phyloP scores from a whole-genome alignment of 1,140 invertebrate species.

The Tetragnatha versicolor region DNA sequence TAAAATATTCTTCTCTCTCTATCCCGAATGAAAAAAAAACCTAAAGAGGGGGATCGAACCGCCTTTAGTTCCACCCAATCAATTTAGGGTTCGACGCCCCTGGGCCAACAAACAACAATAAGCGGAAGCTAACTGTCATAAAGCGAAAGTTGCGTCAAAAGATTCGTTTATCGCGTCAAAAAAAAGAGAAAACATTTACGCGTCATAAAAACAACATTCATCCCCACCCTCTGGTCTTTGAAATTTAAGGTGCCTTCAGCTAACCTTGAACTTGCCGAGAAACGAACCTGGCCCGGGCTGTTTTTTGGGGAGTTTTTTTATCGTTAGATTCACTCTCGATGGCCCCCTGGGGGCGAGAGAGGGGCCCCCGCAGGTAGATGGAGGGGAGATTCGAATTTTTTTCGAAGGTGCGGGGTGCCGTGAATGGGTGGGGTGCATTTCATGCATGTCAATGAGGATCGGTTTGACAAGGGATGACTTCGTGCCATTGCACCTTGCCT shows the following conservation, averaged over 20 bases:
- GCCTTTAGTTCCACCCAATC: conserved; percentile 1
- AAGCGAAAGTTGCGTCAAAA: neutral
- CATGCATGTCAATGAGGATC: conserved; percentile 38
- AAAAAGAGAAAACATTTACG: conserved; percentile 16
- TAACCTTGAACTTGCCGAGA: conserved; percentile 42
- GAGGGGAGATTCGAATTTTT: too few species aligned
- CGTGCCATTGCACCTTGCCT: too few species aligned
- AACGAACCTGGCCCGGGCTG: neutral
- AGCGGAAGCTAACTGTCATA: conserved; percentile 11
- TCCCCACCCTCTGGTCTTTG: conserved; percentile 30
- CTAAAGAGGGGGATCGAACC: neutral
- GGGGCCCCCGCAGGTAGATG: conserved; percentile 1
- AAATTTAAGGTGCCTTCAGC: conserved; percentile 45
- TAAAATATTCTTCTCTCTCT: neutral
- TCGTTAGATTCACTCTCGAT: conserved; percentile 38
- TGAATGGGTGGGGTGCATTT: conserved; percentile 26
- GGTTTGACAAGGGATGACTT: neutral
- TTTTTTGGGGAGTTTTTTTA: conserved; percentile 8
- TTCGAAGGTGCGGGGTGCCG: neutral
- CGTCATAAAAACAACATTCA: conserved; percentile 27
- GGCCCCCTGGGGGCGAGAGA: conserved; percentile 5
- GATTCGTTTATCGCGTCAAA: neutral
- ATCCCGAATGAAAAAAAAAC: neutral
- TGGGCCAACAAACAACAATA: conserved; percentile 12
- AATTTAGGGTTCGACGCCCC: conserved; percentile 37